Evolutionary conservation across 2,888 invertebrate genomes (phyloP).

Genomic region (Nephrotoma appendiculata): DNA sequence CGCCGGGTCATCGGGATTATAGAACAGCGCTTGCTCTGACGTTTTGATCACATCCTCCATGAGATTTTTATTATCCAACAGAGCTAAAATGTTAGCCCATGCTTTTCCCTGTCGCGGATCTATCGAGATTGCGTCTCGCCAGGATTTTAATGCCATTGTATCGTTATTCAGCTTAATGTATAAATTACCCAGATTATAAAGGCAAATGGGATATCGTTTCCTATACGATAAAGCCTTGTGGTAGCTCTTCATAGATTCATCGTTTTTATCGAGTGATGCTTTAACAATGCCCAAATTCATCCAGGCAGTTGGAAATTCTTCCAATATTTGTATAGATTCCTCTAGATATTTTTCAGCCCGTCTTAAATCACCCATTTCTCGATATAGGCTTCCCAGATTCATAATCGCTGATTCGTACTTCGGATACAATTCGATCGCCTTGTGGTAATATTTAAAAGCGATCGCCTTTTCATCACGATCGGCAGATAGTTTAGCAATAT

Average conservation of each 20-base stretch:
- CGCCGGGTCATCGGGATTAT: constrained; percentile 58
- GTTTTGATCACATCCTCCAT: constrained; percentile 53
- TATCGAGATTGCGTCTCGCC: constrained; percentile 65
- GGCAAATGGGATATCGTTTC: constrained; percentile 77
- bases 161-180: constrained; percentile 64
- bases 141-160: constrained; percentile 60
- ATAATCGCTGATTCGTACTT: constrained; percentile 87
- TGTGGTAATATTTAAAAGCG: constrained; percentile 65
- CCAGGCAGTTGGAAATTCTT: constrained; percentile 91
- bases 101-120: constrained; percentile 69
- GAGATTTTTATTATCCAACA: constrained; percentile 62
- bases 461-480: constrained; percentile 50
- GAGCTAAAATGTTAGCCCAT: constrained; percentile 83
- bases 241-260: constrained; percentile 67
- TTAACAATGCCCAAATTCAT: constrained; percentile 95
- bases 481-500: constrained; percentile 77
- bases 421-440: constrained; percentile 64
- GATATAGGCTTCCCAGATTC: constrained; percentile 75
- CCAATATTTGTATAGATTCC: constrained; percentile 48
- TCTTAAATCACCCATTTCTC: constrained; percentile 48
- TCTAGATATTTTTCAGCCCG: constrained; percentile 61
- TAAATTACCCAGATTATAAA: constrained; percentile 90
- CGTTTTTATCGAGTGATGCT: constrained; percentile 51
- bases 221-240: constrained; percentile 61
- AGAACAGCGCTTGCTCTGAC: constrained; percentile 51